A percentile compares a stretch with the other conserved stretches of the same genome.
Conservation (phyloP, 2,888 invertebrate species). For the Gerosis bhagava region DNA sequence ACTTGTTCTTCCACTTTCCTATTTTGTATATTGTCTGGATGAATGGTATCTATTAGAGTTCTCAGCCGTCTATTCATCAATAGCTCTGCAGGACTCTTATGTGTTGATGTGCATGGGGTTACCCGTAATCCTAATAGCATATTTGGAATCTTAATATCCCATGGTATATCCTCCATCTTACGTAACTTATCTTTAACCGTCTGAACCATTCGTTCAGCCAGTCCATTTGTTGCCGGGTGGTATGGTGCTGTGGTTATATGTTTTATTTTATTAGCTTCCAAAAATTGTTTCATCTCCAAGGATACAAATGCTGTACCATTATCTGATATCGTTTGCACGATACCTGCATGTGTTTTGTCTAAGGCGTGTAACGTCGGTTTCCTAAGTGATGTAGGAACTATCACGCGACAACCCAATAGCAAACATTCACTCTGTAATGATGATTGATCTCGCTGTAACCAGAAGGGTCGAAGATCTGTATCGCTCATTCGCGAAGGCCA, state of each 20-base stretch:
- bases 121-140: conserved; percentile 25
- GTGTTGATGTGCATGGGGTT: conserved; percentile 26
- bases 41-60: conserved; percentile 15
- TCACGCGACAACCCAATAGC: too few species aligned
- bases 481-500: too few species aligned
- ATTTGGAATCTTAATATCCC: conserved; percentile 25
- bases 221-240: conserved; percentile 31
- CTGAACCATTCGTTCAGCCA: conserved; percentile 30
- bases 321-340: too few species aligned
- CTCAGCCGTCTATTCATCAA: conserved; percentile 23
- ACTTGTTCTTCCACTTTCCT: background rate
- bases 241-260: conserved; percentile 28
- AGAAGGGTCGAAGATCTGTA: too few species aligned
- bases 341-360: too few species aligned
- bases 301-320: conserved; percentile 26
- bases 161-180: conserved; percentile 15
- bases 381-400: too few species aligned
- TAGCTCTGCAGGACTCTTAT: conserved; percentile 30
- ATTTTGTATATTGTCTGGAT: conserved; percentile 15
- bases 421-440: too few species aligned
- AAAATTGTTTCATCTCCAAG: conserved; percentile 28
- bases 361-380: too few species aligned
- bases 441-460: too few species aligned
- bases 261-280: conserved; percentile 23
- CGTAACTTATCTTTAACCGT: conserved; percentile 31